Conservation (phyloP, 2,888 invertebrate species). For the Eupithecia abbreviata region DNA sequence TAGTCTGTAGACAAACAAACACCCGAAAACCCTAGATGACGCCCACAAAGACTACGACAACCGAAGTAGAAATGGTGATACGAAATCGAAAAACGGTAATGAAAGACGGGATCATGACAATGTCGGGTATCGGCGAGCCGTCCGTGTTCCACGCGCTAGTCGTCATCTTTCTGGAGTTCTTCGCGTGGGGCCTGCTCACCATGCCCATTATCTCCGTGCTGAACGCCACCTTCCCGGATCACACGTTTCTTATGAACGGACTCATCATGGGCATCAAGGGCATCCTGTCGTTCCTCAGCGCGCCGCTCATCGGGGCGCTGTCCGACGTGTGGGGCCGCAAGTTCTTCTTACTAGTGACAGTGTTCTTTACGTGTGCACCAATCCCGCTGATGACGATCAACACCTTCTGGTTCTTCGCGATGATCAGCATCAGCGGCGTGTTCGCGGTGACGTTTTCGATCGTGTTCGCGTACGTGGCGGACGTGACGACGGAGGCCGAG, state of each 20-base stretch:
- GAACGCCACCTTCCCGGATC: constrained; percentile 98
- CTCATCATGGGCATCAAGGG: constrained; percentile 99
- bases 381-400: constrained; percentile 99
- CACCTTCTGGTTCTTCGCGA: constrained; percentile 99
- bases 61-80: constrained; percentile 94
- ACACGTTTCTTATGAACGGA: constrained; percentile 99
- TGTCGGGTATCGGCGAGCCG: constrained; percentile 95
- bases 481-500: constrained; percentile 98
- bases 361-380: constrained; percentile 99
- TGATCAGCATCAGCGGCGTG: constrained; percentile 99
- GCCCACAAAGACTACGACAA: constrained; percentile 91
- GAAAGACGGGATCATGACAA: constrained; percentile 95
- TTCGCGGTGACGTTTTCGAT: constrained; percentile 99
- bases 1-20: constrained; percentile 71
- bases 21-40: constrained; percentile 82
- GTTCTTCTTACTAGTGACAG: constrained; percentile 98
- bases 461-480: constrained; percentile 99
- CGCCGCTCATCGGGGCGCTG: constrained; percentile 97
- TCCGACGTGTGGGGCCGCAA: constrained; percentile 99
- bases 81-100: constrained; percentile 93
- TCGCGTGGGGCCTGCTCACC: constrained; percentile 99
- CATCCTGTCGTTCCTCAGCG: constrained; percentile 97
- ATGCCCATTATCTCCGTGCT: constrained; percentile 98
- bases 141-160: constrained; percentile 99
- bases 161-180: constrained; percentile 99